phyloP scores from a whole-genome alignment of 2,888 invertebrate genomes.

The Eledone cirrhosa region DNA sequence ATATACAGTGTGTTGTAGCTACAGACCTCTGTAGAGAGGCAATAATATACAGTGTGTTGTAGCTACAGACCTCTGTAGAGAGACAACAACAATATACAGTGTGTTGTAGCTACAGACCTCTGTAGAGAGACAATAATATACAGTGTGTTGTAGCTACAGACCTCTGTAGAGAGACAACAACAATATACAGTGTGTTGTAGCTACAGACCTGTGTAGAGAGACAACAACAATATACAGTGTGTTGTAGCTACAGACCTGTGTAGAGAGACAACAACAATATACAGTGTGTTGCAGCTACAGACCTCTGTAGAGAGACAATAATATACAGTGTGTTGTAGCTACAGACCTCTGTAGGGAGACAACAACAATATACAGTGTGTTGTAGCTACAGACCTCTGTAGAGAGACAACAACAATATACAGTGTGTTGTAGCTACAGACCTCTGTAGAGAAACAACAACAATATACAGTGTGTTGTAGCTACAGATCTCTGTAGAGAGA shows the following conservation, averaged over 20 bases:
- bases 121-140: slow-evolving; percentile 36
- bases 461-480: too few relatives aligned
- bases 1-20: too few relatives aligned
- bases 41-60: too few relatives aligned
- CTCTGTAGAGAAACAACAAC: slow-evolving; percentile 40
- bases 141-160: too few relatives aligned
- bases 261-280: slow-evolving; percentile 29
- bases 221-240: too few relatives aligned
- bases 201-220: slow-evolving; percentile 48
- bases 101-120: slow-evolving; percentile 53
- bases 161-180: slow-evolving; percentile 42
- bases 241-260: slow-evolving; percentile 54
- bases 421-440: too few relatives aligned
- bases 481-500: slow-evolving; percentile 47
- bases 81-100: too few relatives aligned
- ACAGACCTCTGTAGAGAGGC: slow-evolving; percentile 46
- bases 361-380: too few relatives aligned
- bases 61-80: slow-evolving; percentile 51
- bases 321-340: too few relatives aligned
- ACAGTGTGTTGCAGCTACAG: too few relatives aligned
- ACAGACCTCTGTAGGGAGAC: slow-evolving; percentile 45
- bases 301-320: slow-evolving; percentile 41
- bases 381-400: slow-evolving; percentile 52
- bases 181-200: too few relatives aligned
- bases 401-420: slow-evolving; percentile 24